Conservation (phyloP, 2,888 invertebrate species). For the Brachylomia viminalis region DNA sequence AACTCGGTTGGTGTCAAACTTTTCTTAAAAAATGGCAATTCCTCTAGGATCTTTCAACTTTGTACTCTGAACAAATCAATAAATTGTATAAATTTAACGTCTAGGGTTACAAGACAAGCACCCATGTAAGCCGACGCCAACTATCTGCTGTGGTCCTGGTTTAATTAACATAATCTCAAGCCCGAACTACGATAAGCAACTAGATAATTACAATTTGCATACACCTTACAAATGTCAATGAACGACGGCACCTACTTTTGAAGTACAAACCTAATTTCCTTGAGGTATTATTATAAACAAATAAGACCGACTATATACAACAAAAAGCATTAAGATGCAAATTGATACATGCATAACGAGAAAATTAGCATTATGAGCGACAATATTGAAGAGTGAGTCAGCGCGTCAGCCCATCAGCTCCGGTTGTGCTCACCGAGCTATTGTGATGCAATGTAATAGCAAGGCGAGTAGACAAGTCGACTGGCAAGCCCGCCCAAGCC, state of each 20-base stretch:
- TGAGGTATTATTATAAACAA: slow-evolving; percentile 68
- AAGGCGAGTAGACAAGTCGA: slow-evolving; percentile 80
- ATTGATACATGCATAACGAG: slow-evolving; percentile 88
- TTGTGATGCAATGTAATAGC: slow-evolving; percentile 81
- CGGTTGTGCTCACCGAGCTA: slow-evolving; percentile 76
- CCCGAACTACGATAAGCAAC: slow-evolving; percentile 35
- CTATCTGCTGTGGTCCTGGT: slow-evolving; percentile 8
- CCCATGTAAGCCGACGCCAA: slow-evolving; percentile 15
- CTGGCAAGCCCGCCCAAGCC: slow-evolving; percentile 86
- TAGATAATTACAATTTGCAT: slow-evolving; percentile 54
- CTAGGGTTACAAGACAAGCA: slow-evolving; percentile 23
- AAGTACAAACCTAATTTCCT: slow-evolving; percentile 56
- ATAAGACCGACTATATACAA: slow-evolving; percentile 74
- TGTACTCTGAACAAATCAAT: slow-evolving; percentile 20
- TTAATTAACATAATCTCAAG: slow-evolving; percentile 52
- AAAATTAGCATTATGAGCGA: slow-evolving; percentile 89
- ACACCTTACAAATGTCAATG: slow-evolving; percentile 52
- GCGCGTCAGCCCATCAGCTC: slow-evolving; percentile 85
- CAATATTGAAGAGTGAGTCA: slow-evolving; percentile 88
- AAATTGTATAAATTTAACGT: slow-evolving; percentile 27
- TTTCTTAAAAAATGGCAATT: background rate
- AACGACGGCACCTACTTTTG: slow-evolving; percentile 52
- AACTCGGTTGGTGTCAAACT: background rate
- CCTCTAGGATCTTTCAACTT: background rate
- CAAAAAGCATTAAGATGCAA: slow-evolving; percentile 88